Conservation (phyloP, 2,113 vertebrate genomes). For the Dasyurus viverrinus region DNA sequence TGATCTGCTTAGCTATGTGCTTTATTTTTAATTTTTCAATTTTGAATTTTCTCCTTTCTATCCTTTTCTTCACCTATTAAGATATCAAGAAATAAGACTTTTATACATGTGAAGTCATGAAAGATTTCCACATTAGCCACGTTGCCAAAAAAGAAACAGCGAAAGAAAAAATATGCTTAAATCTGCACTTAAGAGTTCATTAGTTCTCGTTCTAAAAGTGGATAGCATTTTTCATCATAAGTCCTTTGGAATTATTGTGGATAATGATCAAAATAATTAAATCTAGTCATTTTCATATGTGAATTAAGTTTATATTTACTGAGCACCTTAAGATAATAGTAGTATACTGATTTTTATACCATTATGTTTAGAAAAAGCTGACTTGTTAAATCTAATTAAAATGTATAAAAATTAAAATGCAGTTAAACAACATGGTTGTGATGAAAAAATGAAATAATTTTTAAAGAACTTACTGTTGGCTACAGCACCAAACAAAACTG, state of each 20-base stretch:
- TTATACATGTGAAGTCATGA: neutral
- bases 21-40: neutral
- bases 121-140: neutral
- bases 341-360: constrained; percentile 76
- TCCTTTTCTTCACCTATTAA: neutral
- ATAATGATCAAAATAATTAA: neutral
- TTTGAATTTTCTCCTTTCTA: neutral
- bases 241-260: no score
- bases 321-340: constrained; percentile 78
- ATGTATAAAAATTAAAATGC: constrained; percentile 83
- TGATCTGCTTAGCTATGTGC: neutral
- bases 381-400: constrained; percentile 79
- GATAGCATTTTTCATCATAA: neutral
- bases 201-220: neutral
- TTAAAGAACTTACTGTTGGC: constrained; percentile 42
- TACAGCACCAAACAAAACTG: neutral
- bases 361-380: constrained; percentile 80
- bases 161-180: neutral
- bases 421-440: constrained; percentile 72
- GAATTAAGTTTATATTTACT: constrained; percentile 81
- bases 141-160: neutral
- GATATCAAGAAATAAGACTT: neutral
- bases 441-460: constrained; percentile 62
- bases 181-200: neutral
- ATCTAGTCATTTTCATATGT: constrained; percentile 78